Evolutionary conservation across 2,888 invertebrate species (phyloP), one percentile per base, ranked within the genome.

Genomic region (Cantharis lateralis): DNA sequence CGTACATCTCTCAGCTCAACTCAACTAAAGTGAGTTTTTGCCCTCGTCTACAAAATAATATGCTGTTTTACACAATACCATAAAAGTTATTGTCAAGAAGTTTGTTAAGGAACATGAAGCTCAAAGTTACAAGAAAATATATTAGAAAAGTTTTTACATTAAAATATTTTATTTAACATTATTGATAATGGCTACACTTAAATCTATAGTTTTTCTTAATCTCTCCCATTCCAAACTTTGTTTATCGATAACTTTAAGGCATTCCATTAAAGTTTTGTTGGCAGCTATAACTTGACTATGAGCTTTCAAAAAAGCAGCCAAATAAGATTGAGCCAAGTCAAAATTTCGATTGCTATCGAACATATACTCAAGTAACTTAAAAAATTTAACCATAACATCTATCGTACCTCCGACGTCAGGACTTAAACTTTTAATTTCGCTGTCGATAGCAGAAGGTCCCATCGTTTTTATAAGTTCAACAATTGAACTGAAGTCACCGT

Each of bases 271-370:
- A 62, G 89, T 89, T 61, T 90, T 87, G 62, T 90, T 90, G 70
- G 91, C 88, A 0, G 91, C 89, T 71, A 95, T 89, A 5, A 89
- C 84, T 77, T 90, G 89, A 0, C 93, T 93, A 84, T 96, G 95
- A 62, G 92, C 91, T 88, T 97, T 97, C 32, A 99, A 88, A 88
- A 97, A 98, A 66, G 97, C 90, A 68, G 94, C 93, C 77, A 98
- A 90, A 88, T 98, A 98, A 0, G 98, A 93, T 86, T 98, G 96
- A 0, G 94, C 93, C 74, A 98, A 88, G 89, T 99, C 98, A 88
- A 97, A 98, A 89, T 98, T 93, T 79, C 87, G 91, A 84, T 95
- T 95, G 2, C 92, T 93, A 81, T 91, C 89, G 61, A 98, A 89
- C 90, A 95, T 93, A 74, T 89, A 89, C 75, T 91, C 89, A 18